A percentile compares a stretch with the other conserved stretches of the same genome.
These are phyloP conservation scores for Adelphocoris suturalis DNA, from an alignment of 2,888 invertebrate genomes.

Conservation along the genomic window DNA sequence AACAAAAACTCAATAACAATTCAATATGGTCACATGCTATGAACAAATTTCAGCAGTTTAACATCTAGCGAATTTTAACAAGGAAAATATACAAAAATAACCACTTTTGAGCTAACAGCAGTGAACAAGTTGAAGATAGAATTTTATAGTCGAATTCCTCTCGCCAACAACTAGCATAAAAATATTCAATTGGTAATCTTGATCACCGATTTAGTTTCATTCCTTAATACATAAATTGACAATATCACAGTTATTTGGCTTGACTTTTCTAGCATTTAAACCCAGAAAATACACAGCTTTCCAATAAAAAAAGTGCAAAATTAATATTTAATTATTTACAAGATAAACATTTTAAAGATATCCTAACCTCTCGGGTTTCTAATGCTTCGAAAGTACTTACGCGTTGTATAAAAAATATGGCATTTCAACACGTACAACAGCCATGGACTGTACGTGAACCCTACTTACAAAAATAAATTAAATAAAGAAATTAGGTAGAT, in stretches of 20 bases:
- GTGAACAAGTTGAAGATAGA: background rate
- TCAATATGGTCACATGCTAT: background rate
- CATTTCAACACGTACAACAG: background rate
- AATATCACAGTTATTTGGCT: constrained; percentile 45
- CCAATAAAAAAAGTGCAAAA: constrained; percentile 7
- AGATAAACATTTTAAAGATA: constrained; percentile 18
- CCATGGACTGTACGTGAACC: background rate
- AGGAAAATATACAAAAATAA: constrained; percentile 31
- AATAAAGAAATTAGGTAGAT: background rate
- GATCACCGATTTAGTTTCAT: background rate
- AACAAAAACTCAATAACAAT: background rate
- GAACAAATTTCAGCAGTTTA: background rate
- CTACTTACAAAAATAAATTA: constrained; percentile 14
- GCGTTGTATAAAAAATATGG: constrained; percentile 35
- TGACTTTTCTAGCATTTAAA: background rate
- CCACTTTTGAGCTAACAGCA: background rate
- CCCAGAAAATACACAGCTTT: background rate
- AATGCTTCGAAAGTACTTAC: constrained; percentile 3
- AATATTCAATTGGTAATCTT: background rate
- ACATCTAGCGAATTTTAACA: background rate
- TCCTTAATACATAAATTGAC: constrained; percentile 34
- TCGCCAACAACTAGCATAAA: background rate
- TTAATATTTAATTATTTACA: constrained; percentile 34
- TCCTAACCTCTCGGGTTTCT: background rate
- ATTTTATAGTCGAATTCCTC: background rate